phyloP scores from a whole-genome alignment of 2,888 invertebrate genomes.

The Drosophila putrida region DNA sequence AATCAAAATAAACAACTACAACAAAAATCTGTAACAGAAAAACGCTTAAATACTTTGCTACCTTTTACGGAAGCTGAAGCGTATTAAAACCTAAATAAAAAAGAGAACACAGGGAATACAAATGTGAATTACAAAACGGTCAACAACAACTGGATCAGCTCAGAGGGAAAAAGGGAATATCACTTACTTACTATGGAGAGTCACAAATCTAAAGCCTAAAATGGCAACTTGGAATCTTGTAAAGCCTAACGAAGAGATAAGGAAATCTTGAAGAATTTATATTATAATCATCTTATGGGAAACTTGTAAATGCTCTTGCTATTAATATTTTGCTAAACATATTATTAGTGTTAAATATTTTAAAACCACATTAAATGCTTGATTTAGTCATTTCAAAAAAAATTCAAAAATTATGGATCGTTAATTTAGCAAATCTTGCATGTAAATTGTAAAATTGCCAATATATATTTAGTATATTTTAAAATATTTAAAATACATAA shows the following conservation, averaged over 20 bases:
- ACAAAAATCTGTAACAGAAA: slow-evolving; percentile 67
- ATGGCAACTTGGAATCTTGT: slow-evolving; percentile 9
- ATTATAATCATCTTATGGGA: background rate
- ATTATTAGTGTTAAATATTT: background rate
- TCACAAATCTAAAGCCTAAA: slow-evolving; percentile 16
- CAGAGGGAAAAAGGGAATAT: background rate
- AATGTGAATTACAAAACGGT: slow-evolving; percentile 34
- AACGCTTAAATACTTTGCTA: slow-evolving; percentile 76
- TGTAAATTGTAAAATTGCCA: background rate
- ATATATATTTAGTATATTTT: no score
- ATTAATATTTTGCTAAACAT: no score
- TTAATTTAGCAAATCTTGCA: background rate
- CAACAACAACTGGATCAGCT: slow-evolving; percentile 37
- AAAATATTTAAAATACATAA: background rate
- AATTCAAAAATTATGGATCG: background rate
- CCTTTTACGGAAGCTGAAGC: slow-evolving; percentile 77
- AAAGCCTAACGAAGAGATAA: background rate
- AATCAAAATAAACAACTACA: slow-evolving; percentile 37
- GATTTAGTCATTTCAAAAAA: background rate
- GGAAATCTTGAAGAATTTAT: slow-evolving; percentile 1
- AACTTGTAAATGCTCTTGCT: background rate
- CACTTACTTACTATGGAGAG: background rate
- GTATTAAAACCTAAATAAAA: slow-evolving; percentile 31
- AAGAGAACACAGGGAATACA: slow-evolving; percentile 54
- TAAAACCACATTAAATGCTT: slow-evolving; percentile 3